Evolutionary conservation across 1,140 invertebrate genomes (phyloP).

Genomic region (Caenorhabditis inopinata): DNA sequence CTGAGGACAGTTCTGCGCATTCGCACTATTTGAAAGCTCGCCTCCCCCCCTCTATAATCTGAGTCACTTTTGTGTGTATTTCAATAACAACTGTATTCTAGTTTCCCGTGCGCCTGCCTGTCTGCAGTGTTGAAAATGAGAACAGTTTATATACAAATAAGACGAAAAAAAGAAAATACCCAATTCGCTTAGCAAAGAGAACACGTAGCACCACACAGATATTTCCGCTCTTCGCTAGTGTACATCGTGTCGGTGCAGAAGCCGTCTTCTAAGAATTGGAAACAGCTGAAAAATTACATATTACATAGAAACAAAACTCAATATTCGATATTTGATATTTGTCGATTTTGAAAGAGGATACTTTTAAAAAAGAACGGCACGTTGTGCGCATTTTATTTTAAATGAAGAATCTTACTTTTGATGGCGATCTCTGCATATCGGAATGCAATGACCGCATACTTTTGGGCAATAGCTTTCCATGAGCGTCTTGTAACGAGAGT

Average conservation of each 20-base stretch:
- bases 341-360: too few relatives aligned
- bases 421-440: constrained; percentile 46
- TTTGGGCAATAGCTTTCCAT: constrained; percentile 34
- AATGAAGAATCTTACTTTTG: constrained; percentile 43
- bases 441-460: constrained; percentile 39
- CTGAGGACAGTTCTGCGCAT: background rate
- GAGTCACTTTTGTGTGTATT: constrained; percentile 10
- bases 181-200: constrained; percentile 25
- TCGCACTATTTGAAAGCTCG: background rate
- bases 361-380: too few relatives aligned
- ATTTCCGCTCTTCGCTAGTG: constrained; percentile 27
- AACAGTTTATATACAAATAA: constrained; percentile 27
- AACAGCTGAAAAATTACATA: constrained; percentile 30
- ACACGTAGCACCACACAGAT: constrained; percentile 44
- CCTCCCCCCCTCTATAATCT: background rate
- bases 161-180: background rate
- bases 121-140: background rate
- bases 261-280: constrained; percentile 33
- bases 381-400: too few relatives aligned
- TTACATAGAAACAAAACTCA: background rate
- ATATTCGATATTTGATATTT: too few relatives aligned
- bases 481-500: constrained; percentile 11
- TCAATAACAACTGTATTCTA: background rate
- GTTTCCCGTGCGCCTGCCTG: background rate
- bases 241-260: constrained; percentile 45